Evolutionary conservation across 2,888 invertebrate genomes (phyloP).

Genomic region (Terebella lapidaria): DNA sequence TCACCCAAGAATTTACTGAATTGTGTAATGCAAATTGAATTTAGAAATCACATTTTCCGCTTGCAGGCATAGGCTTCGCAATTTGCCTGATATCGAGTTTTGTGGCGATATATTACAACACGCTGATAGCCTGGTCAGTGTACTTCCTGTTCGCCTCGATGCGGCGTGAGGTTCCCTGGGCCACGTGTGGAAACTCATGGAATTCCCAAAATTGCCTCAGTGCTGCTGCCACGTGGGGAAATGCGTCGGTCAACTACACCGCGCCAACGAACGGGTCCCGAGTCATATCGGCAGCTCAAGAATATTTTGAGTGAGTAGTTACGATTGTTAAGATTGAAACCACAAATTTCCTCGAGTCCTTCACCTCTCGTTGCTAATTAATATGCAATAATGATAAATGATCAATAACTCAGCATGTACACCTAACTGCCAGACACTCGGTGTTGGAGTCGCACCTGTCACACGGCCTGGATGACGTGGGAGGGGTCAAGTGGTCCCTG

Average conservation of each 20-base stretch:
- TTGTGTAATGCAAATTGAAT: too few species aligned
- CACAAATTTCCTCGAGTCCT: too few species aligned
- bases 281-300: neutral
- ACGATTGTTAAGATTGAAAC: too few species aligned
- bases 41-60: neutral
- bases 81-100: constrained; percentile 78
- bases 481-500: constrained; percentile 47
- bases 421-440: too few species aligned
- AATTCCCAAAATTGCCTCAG: constrained; percentile 52
- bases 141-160: constrained; percentile 52
- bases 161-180: constrained; percentile 50
- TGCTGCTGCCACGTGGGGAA: constrained; percentile 56
- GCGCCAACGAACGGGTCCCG: neutral
- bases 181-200: constrained; percentile 50
- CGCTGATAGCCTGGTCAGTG: constrained; percentile 88
- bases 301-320: too few species aligned
- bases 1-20: too few species aligned
- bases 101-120: constrained; percentile 85
- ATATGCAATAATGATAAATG: too few species aligned
- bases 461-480: constrained; percentile 40
- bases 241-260: neutral
- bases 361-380: too few species aligned
- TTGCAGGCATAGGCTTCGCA: constrained; percentile 89
- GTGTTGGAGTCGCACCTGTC: constrained; percentile 45
- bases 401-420: too few species aligned